Percentiles rank a stretch among this genome's conserved stretches.
phyloP scores from a whole-genome alignment of 1,140 invertebrate species.

The Atta cephalotes region DNA sequence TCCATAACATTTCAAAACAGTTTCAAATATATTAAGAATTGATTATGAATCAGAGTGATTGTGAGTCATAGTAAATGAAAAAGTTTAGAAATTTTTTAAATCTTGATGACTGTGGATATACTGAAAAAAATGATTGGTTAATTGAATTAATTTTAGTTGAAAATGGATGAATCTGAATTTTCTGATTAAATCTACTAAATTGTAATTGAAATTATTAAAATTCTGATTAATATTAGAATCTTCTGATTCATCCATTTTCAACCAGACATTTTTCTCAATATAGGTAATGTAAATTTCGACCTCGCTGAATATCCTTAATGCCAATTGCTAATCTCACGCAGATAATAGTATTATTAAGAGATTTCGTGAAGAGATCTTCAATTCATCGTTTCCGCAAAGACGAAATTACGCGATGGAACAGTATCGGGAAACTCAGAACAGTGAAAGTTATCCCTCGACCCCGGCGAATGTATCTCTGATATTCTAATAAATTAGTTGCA shows the following conservation, averaged over 20 bases:
- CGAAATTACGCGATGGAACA: conserved; percentile 22
- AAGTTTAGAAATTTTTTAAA: neutral
- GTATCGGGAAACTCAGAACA: conserved; percentile 28
- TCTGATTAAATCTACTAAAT: too few species aligned
- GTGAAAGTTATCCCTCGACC: conserved; percentile 54
- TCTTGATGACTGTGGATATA: too few species aligned
- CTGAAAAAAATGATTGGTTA: too few species aligned
- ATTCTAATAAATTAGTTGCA: conserved; percentile 48
- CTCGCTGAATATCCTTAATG: neutral
- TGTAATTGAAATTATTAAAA: too few species aligned
- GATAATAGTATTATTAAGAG: neutral
- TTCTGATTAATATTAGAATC: too few species aligned
- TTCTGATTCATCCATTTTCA: too few species aligned
- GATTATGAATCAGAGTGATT: neutral
- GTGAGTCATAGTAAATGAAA: neutral
- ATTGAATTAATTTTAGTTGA: too few species aligned
- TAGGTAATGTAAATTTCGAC: neutral
- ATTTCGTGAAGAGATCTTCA: neutral
- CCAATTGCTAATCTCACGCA: neutral
- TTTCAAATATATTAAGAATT: neutral
- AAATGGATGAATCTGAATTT: too few species aligned
- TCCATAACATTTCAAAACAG: too few species aligned
- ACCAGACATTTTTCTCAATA: too few species aligned
- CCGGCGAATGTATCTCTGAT: conserved; percentile 6
- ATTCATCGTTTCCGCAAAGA: conserved; percentile 24